These are phyloP conservation scores for Halocynthia aurantium DNA, from an alignment of 23 tunicate genomes.

Conservation along the genomic window DNA sequence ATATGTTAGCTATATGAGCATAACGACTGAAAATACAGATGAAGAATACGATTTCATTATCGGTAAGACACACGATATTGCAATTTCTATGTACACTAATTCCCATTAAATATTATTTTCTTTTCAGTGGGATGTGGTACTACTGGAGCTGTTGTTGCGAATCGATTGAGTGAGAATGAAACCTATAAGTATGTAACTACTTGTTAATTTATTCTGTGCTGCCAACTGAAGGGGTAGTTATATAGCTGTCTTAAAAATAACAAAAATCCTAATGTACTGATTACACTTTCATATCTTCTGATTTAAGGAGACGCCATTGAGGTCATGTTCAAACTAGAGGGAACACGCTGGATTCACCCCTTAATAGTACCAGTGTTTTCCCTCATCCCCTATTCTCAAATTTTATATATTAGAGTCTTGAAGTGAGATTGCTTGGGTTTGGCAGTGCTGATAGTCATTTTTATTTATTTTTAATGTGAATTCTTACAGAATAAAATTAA, in stretches of 20 bases:
- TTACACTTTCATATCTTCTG: no score
- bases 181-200: constrained; percentile 4
- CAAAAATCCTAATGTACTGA: no score
- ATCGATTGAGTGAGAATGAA: constrained; percentile 29
- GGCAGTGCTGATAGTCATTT: neutral
- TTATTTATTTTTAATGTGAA: neutral
- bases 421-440: neutral
- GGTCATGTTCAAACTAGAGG: no score
- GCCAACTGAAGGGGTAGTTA: neutral
- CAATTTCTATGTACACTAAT: neutral
- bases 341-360: no score
- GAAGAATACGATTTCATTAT: constrained; percentile 45
- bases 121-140: constrained; percentile 45
- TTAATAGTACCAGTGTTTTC: no score
- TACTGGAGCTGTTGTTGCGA: constrained; percentile 40
- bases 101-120: neutral
- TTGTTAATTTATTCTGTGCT: neutral
- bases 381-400: no score
- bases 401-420: neutral
- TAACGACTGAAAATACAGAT: constrained; percentile 24
- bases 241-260: neutral
- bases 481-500: neutral
- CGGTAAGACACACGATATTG: constrained; percentile 4
- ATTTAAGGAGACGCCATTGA: no score
- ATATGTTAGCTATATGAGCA: constrained; percentile 12